Evolutionary conservation across 2,113 vertebrate genomes (phyloP), one percentile per base, ranked within the genome.

Genomic region (Mustela lutreola): DNA sequence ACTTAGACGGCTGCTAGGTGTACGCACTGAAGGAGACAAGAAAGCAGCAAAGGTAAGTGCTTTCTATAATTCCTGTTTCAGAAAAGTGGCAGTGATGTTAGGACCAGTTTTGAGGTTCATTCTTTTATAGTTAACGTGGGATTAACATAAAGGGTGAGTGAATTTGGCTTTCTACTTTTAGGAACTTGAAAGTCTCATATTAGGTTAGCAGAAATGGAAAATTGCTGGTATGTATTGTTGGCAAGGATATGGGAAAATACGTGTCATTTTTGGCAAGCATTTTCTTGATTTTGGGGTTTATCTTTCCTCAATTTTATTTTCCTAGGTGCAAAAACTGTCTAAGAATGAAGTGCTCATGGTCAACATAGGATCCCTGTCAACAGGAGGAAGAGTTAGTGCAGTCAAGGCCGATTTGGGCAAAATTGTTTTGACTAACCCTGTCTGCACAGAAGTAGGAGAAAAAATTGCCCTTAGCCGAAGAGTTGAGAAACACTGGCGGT

Each of bases 401-500:
- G 99, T 99, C 81, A 99, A 99, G 97, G 99, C 99, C 11, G 99
- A 99, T 98, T 98, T 99, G 98, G 99, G 99, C 85, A 99, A 99
- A 99, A 99, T 99, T 19, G 99, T 99, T 95, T 98, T 99, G 31
- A 99, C 99, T 84, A 99, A 99, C 98, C 99, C 99, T 14, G 99
- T 99, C 15, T 99, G 99, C 99, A 99, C 99, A 24, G 99, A 99
- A 99, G 99, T 99, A 53, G 99, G 99, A 94, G 99, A 99, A 99
- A 99, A 99, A 99, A 99, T 99, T 97, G 99, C 99, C 39, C 99
- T 99, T 94, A 99, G 99, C 97, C 99, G 99, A 96, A 99, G 99
- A 98, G 99, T 99, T 98, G 99, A 99, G 98, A 99, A 99, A 98
- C 99, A 99, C 80, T 99, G 99, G 99, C 99, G 99, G 99, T 99